A percentile compares a stretch with the other conserved stretches of the same genome.
phyloP scores from a whole-genome alignment of 2,113 vertebrate genomes.

The Meriones unguiculatus region DNA sequence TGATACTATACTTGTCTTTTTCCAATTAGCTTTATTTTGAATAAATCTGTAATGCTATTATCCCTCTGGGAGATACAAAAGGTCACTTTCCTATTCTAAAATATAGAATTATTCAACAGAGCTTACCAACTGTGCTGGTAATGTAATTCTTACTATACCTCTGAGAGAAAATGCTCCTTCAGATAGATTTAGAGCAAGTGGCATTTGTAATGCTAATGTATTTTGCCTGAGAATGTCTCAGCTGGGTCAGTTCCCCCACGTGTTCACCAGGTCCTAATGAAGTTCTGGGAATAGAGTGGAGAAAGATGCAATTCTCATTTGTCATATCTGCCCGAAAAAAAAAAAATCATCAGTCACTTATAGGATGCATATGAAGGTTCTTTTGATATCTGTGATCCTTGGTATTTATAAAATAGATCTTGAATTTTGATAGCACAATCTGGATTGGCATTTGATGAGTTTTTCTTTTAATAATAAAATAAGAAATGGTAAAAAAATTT shows the following conservation, averaged over 20 bases:
- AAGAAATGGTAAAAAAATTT: not conserved
- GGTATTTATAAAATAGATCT: conserved; percentile 43
- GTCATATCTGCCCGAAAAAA: conserved; percentile 50
- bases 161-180: conserved; percentile 65
- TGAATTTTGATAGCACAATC: conserved; percentile 56
- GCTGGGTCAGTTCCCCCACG: conserved; percentile 43
- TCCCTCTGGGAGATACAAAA: conserved; percentile 65
- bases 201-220: conserved; percentile 72
- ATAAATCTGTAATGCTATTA: conserved; percentile 48
- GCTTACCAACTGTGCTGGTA: conserved; percentile 57
- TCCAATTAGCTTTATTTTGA: conserved; percentile 70
- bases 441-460: conserved; percentile 43
- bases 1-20: not conserved
- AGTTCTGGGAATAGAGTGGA: conserved; percentile 48
- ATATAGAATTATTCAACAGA: conserved; percentile 75
- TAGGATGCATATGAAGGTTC: conserved; percentile 7
- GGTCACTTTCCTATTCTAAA: conserved; percentile 71
- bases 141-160: conserved; percentile 72
- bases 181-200: conserved; percentile 45
- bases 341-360: conserved; percentile 64
- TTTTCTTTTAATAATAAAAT: conserved; percentile 56
- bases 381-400: conserved; percentile 55
- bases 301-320: conserved; percentile 59
- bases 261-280: conserved; percentile 51
- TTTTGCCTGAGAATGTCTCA: conserved; percentile 62